Conservation (phyloP, 2,113 vertebrate species). For the Pionites leucogaster region DNA sequence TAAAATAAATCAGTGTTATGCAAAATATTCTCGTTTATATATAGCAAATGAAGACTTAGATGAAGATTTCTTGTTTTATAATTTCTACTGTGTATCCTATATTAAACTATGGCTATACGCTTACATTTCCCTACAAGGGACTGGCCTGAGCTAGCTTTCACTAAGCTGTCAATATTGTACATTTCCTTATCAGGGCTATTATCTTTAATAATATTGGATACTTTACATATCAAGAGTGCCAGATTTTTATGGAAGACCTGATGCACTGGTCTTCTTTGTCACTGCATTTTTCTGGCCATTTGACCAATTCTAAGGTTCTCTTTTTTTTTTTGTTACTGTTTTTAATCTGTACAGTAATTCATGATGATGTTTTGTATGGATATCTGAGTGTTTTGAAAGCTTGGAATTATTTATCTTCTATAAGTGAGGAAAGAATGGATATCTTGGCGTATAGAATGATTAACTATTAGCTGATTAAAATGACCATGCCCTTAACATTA, state of each 20-base stretch:
- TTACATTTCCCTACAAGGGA: background rate
- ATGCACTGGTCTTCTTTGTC: background rate
- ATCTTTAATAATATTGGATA: background rate
- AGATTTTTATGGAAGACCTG: background rate
- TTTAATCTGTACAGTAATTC: background rate
- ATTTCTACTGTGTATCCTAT: background rate
- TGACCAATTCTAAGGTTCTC: background rate
- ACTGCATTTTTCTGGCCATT: background rate
- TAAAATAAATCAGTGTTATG: background rate
- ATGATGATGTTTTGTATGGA: background rate
- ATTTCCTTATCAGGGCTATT: background rate
- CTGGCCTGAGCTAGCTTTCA: background rate
- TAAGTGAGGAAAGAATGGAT: background rate
- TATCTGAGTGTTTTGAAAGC: background rate
- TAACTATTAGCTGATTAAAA: constrained; percentile 58
- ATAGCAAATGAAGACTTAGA: background rate
- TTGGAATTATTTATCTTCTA: background rate
- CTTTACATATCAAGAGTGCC: background rate
- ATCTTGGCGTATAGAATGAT: constrained; percentile 8
- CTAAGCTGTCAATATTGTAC: background rate
- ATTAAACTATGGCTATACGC: background rate
- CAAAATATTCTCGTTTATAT: background rate
- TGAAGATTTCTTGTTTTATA: background rate
- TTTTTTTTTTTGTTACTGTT: background rate
- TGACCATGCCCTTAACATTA: background rate